Conservation (phyloP, 1,140 invertebrate species). For the Drosophila mauritiana region DNA sequence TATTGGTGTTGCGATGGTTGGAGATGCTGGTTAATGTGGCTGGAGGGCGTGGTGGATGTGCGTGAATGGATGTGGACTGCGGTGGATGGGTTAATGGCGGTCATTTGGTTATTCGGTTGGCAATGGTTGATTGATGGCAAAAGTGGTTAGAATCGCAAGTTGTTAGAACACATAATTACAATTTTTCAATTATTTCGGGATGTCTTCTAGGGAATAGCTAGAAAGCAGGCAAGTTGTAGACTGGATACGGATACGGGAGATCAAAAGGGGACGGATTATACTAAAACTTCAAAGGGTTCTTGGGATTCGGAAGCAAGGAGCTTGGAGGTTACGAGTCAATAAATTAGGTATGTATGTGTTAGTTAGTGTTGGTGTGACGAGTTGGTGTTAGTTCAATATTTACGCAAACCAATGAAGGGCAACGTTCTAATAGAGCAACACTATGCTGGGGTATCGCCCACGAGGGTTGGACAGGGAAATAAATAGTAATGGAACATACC, state of each 20-base stretch:
- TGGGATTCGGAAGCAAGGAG: neutral
- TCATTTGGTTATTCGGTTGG: slow-evolving; percentile 42
- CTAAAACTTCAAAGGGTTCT: neutral
- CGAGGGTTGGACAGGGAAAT: neutral
- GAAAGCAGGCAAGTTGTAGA: neutral
- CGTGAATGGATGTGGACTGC: slow-evolving; percentile 43
- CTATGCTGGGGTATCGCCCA: neutral
- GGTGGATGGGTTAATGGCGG: slow-evolving; percentile 34
- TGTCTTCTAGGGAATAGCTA: neutral
- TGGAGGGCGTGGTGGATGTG: slow-evolving; percentile 42
- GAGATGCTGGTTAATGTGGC: slow-evolving; percentile 45
- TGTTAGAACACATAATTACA: slow-evolving; percentile 42
- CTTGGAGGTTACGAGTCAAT: neutral
- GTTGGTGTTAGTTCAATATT: neutral
- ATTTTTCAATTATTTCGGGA: slow-evolving; percentile 4
- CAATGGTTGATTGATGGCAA: slow-evolving; percentile 37
- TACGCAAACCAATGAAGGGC: too few species aligned
- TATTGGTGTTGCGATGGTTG: slow-evolving; percentile 20
- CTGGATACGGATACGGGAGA: neutral
- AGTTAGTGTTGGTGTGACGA: neutral
- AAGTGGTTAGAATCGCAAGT: slow-evolving; percentile 48
- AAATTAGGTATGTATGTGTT: neutral
- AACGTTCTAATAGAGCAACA: slow-evolving; percentile 4
- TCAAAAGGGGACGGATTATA: neutral
- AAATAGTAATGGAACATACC: slow-evolving; percentile 54